These are phyloP conservation scores for Epirrhoe tristata DNA, from an alignment of 2,888 invertebrate species.

Conservation along the genomic window DNA sequence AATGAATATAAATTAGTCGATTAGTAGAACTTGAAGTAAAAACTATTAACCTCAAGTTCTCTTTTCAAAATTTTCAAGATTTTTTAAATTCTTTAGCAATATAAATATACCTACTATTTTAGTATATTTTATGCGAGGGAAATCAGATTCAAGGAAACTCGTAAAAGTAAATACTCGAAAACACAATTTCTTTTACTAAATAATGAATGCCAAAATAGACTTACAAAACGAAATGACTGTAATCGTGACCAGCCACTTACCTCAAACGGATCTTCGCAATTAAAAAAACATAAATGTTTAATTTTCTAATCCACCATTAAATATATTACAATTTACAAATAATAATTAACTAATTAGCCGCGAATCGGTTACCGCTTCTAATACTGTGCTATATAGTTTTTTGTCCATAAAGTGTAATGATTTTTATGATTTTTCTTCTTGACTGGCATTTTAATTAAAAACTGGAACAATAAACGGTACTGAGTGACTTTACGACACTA, in stretches of 20 bases:
- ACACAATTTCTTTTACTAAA: neutral
- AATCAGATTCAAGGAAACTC: too few species aligned
- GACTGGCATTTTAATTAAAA: slow-evolving; percentile 48
- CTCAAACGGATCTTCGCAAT: slow-evolving; percentile 7
- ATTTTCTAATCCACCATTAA: slow-evolving; percentile 14
- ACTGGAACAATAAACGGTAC: slow-evolving; percentile 56
- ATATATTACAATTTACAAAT: slow-evolving; percentile 12
- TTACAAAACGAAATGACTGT: neutral
- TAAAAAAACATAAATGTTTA: slow-evolving; percentile 5
- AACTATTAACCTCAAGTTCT: too few species aligned
- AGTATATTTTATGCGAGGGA: too few species aligned
- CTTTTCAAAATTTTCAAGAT: too few species aligned
- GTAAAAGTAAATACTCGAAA: too few species aligned
- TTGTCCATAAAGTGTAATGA: slow-evolving; percentile 43
- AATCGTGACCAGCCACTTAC: slow-evolving; percentile 3
- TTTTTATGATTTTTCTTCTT: slow-evolving; percentile 42
- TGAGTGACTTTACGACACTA: slow-evolving; percentile 53
- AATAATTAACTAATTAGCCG: slow-evolving; percentile 34
- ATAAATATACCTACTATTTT: too few species aligned
- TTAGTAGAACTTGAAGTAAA: neutral
- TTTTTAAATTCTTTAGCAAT: too few species aligned
- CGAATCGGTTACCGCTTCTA: slow-evolving; percentile 34
- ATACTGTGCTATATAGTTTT: slow-evolving; percentile 43
- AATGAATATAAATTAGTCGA: neutral
- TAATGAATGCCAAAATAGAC: neutral